Conservation (phyloP, 2,888 invertebrate genomes). For the Eupeodes latifasciatus region DNA sequence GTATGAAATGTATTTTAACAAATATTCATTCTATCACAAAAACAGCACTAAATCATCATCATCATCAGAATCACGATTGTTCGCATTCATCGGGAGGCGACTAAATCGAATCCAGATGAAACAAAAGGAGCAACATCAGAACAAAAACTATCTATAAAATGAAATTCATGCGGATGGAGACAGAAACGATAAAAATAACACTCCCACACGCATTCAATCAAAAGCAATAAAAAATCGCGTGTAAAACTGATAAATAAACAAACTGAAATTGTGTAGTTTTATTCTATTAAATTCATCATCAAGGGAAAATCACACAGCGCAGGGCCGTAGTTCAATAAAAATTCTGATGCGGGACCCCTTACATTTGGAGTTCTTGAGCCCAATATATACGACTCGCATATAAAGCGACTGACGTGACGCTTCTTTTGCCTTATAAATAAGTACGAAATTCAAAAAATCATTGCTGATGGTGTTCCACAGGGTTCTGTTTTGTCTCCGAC, state of each 20-base stretch:
- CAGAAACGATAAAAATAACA: slow-evolving; percentile 68
- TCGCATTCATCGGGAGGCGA: slow-evolving; percentile 24
- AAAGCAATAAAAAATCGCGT: slow-evolving; percentile 75
- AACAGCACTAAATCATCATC: slow-evolving; percentile 26
- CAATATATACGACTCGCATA: too few relatives aligned
- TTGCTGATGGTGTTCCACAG: too few relatives aligned
- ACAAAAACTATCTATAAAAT: slow-evolving; percentile 30
- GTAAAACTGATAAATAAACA: slow-evolving; percentile 75
- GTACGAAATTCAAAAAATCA: too few relatives aligned
- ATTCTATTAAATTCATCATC: neutral
- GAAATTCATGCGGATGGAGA: neutral
- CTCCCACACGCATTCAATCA: slow-evolving; percentile 75
- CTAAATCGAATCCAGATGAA: slow-evolving; percentile 72
- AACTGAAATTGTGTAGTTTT: slow-evolving; percentile 26
- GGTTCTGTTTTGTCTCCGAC: too few relatives aligned
- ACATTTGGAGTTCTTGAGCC: neutral
- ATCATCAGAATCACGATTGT: slow-evolving; percentile 9
- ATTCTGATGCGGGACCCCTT: neutral
- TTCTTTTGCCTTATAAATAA: too few relatives aligned
- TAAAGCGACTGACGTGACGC: too few relatives aligned
- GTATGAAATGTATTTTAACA: neutral
- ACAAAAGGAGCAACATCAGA: neutral
- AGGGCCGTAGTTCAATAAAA: neutral
- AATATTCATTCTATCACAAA: slow-evolving; percentile 5
- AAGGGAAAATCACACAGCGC: neutral